These are phyloP conservation scores for Salticus scenicus DNA, from an alignment of 2,888 invertebrate species.

Conservation along the genomic window DNA sequence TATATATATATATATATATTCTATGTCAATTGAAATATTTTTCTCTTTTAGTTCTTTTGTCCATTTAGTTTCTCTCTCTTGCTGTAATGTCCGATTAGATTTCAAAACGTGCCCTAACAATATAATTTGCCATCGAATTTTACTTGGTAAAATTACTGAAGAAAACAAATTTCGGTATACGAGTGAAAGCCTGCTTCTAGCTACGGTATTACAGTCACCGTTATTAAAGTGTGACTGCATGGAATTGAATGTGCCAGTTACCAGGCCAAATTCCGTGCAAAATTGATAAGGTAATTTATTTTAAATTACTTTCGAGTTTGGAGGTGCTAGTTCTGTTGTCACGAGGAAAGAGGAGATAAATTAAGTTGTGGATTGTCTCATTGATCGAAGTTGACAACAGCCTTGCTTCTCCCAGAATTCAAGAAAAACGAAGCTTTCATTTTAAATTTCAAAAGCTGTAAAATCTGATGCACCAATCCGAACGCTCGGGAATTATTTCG, in stretches of 20 bases:
- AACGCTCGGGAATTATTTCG: neutral
- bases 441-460: conserved; percentile 1
- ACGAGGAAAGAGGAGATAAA: conserved; percentile 29
- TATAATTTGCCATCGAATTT: neutral
- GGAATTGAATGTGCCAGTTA: conserved; percentile 15
- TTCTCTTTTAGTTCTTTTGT: neutral
- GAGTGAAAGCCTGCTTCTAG: neutral
- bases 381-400: conserved; percentile 35
- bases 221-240: conserved; percentile 20
- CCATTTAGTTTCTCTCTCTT: neutral
- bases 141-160: neutral
- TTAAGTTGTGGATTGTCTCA: conserved; percentile 33
- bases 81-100: neutral
- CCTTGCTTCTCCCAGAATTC: neutral
- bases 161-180: neutral
- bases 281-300: conserved; percentile 58
- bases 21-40: too few species aligned
- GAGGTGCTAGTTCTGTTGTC: conserved; percentile 28
- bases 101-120: neutral
- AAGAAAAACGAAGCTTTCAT: conserved; percentile 7
- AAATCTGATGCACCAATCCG: neutral
- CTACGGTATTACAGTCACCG: neutral
- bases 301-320: conserved; percentile 45
- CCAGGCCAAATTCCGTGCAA: conserved; percentile 11
- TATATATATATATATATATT: too few species aligned